Evolutionary conservation across 2,888 invertebrate genomes (phyloP), one percentile per base, ranked within the genome.

Genomic region (Gnatocerus cornutus): DNA sequence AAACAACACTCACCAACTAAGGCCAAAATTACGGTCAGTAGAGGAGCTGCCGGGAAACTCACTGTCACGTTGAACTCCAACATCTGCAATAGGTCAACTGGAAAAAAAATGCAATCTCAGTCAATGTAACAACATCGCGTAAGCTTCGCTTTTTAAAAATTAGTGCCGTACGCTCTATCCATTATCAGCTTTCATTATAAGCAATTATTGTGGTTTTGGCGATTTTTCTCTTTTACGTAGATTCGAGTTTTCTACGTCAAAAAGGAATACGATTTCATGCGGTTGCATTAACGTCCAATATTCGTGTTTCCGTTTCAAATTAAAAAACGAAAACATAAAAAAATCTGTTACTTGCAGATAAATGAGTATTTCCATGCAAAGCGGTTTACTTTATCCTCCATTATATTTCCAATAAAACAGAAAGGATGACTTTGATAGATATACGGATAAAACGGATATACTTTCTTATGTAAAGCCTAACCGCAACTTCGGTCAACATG

Each of bases 81-180:
- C 96, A 98, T 98, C 87, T 99, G 98, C 75, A 99, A 90, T 64
- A 99, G 89, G 86, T 99, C 99, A 83, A 99, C 98, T 97, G 90
- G 16, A 70, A 70, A 53, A 46, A 33, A 33, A 33, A 33, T n/a
- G 6, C 33, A 2, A 33, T 33, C 33, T 33, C 33, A 33, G 33
- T 33, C 9, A 33, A 2, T 33, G 33, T 33, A n/a, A 33, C 7
- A 33, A 33, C 9, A n/a, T 2, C 33, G 33, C 1, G 33, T 7
- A 21, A 14, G 21, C 13, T 16, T 14, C 21, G 7, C 21, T 33
- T 33, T 33, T 33, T 33, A 33, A 33, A 33, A 9, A 33, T 33
- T 33, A 33, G 33, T n/a, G n/a, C 7, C 9, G 33, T 33, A 33
- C 33, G 33, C 33, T 33, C 12, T 12, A 12, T 41, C 41, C 41